Conservation (phyloP, 2,888 invertebrate genomes). For the Lagria hirta region DNA sequence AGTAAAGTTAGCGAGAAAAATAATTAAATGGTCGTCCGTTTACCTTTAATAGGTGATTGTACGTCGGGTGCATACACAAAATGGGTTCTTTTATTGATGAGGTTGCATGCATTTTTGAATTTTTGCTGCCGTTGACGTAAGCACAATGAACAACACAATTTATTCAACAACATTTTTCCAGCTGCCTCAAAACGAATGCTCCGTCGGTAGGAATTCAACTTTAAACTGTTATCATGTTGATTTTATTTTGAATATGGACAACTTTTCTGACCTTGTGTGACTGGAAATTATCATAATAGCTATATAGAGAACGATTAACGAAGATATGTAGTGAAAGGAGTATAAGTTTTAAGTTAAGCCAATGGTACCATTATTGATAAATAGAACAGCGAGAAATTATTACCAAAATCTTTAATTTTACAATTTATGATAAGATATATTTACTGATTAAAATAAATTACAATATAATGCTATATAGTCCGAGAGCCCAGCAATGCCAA, state of each 20-base stretch:
- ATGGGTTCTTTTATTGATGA: slow-evolving; percentile 50
- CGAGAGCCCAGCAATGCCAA: no score
- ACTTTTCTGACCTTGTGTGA: slow-evolving; percentile 19
- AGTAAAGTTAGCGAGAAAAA: slow-evolving; percentile 3
- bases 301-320: no score
- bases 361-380: no score
- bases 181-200: background rate
- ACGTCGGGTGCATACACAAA: slow-evolving; percentile 65
- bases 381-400: no score
- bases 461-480: no score
- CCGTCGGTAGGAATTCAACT: slow-evolving; percentile 8
- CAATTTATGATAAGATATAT: no score
- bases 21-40: slow-evolving; percentile 26
- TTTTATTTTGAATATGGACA: slow-evolving; percentile 9
- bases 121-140: slow-evolving; percentile 32
- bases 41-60: slow-evolving; percentile 57
- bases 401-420: no score
- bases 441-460: no score
- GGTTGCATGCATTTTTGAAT: slow-evolving; percentile 35
- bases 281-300: no score
- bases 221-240: slow-evolving; percentile 16
- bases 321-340: no score
- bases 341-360: no score
- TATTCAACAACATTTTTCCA: slow-evolving; percentile 40
- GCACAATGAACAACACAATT: slow-evolving; percentile 37